phyloP scores from a whole-genome alignment of 2,888 invertebrate genomes.

The Icerya purchasi region DNA sequence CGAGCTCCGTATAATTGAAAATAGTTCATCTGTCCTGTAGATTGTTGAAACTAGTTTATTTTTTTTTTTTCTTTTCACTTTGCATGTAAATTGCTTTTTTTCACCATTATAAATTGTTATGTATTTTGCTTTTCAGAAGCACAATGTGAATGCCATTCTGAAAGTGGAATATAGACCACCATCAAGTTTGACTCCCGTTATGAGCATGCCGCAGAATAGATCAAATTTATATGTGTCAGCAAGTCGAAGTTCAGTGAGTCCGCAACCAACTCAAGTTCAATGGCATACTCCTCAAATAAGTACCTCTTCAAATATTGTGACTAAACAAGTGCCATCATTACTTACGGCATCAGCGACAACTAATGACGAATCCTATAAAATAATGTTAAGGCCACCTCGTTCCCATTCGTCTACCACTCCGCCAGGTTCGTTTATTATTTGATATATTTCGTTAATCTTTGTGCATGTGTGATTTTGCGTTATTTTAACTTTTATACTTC shows the following conservation, averaged over 20 bases:
- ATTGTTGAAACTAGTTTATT: too few relatives aligned
- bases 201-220: not conserved
- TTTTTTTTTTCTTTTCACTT: too few relatives aligned
- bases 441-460: too few relatives aligned
- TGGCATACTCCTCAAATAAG: constrained; percentile 25
- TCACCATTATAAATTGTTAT: too few relatives aligned
- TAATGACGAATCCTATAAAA: constrained; percentile 39
- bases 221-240: not conserved
- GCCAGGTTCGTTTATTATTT: too few relatives aligned
- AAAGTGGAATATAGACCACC: not conserved
- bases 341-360: constrained; percentile 17
- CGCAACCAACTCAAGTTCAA: constrained; percentile 18
- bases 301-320: constrained; percentile 19
- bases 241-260: constrained; percentile 6
- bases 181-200: not conserved
- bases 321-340: constrained; percentile 21
- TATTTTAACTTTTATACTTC: too few relatives aligned
- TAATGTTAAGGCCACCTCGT: constrained; percentile 34
- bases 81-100: too few relatives aligned
- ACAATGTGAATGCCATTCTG: not conserved
- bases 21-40: too few relatives aligned
- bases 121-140: not conserved
- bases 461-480: too few relatives aligned
- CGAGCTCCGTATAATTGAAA: too few relatives aligned
- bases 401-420: constrained; percentile 19